These are phyloP conservation scores for Lathronympha strigana DNA, from an alignment of 2,888 invertebrate genomes.

Conservation along the genomic window DNA sequence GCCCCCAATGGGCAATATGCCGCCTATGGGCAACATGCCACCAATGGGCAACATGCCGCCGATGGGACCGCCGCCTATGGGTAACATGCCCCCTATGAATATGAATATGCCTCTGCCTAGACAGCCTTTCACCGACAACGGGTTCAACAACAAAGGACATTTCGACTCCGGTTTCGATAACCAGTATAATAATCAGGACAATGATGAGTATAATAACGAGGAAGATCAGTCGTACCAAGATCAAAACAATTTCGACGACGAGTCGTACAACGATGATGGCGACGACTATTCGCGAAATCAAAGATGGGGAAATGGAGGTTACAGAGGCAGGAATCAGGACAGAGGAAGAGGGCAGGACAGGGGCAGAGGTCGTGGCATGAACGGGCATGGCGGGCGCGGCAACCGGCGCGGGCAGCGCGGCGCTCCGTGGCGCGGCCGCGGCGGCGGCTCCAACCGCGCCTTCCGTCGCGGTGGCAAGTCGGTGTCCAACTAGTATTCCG, in stretches of 20 bases:
- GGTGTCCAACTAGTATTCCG: slow-evolving; percentile 64
- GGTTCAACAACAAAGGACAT: slow-evolving; percentile 71
- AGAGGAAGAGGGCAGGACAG: slow-evolving; percentile 55
- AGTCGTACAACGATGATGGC: slow-evolving; percentile 38
- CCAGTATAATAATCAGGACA: slow-evolving; percentile 64
- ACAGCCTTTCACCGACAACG: slow-evolving; percentile 70
- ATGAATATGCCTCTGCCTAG: slow-evolving; percentile 49
- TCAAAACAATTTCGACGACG: slow-evolving; percentile 58
- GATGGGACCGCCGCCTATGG: slow-evolving; percentile 47
- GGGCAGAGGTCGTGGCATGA: slow-evolving; percentile 67
- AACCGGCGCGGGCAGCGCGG: slow-evolving; percentile 65
- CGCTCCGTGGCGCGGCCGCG: slow-evolving; percentile 64
- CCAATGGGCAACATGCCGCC: slow-evolving; percentile 48
- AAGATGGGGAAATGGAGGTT: slow-evolving; percentile 70
- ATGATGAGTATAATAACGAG: slow-evolving; percentile 66
- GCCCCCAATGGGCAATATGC: slow-evolving; percentile 49
- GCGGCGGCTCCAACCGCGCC: slow-evolving; percentile 65
- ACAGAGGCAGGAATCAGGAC: slow-evolving; percentile 57
- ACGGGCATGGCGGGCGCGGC: slow-evolving; percentile 72
- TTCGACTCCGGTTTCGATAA: slow-evolving; percentile 68
- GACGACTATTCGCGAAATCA: slow-evolving; percentile 63
- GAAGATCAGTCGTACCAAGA: slow-evolving; percentile 63
- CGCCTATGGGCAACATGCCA: slow-evolving; percentile 52
- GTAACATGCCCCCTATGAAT: slow-evolving; percentile 52
- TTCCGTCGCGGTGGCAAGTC: slow-evolving; percentile 75